Conservation (phyloP, 2,888 invertebrate genomes). For the Caenorhabditis becei region DNA sequence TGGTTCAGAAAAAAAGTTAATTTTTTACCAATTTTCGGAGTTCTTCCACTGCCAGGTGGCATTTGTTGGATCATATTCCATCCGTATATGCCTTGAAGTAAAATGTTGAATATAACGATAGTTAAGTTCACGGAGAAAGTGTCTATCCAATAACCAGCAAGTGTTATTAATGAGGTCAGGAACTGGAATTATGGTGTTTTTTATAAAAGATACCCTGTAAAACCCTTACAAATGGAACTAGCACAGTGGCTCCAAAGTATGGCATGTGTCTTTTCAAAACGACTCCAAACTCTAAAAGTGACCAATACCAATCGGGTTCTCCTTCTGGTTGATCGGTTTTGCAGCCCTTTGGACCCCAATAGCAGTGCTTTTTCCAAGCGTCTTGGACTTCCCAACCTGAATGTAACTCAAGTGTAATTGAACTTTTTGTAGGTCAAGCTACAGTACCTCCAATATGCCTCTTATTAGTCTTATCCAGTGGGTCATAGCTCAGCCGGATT, state of each 20-base stretch:
- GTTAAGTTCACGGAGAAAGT: slow-evolving; percentile 59
- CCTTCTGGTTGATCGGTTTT: slow-evolving; percentile 68
- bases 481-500: slow-evolving; percentile 77
- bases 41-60: slow-evolving; percentile 78
- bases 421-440: no score
- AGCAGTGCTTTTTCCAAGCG: slow-evolving; percentile 79
- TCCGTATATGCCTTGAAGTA: slow-evolving; percentile 75
- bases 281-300: slow-evolving; percentile 80
- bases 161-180: slow-evolving; percentile 69
- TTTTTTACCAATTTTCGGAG: slow-evolving; percentile 74
- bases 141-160: slow-evolving; percentile 77
- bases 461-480: slow-evolving; percentile 68
- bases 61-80: slow-evolving; percentile 75
- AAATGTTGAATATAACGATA: slow-evolving; percentile 70
- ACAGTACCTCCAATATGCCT: slow-evolving; percentile 74
- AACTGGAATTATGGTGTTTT: slow-evolving; percentile 61
- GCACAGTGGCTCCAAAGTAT: slow-evolving; percentile 74
- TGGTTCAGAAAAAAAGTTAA: not conserved
- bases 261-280: slow-evolving; percentile 78
- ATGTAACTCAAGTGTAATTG: no score
- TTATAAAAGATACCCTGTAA: not conserved
- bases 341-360: slow-evolving; percentile 79
- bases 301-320: slow-evolving; percentile 80
- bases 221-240: slow-evolving; percentile 74
- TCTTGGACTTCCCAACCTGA: slow-evolving; percentile 75